phyloP scores from a whole-genome alignment of 2,113 vertebrate species.

The Ailuropoda melanoleuca region DNA sequence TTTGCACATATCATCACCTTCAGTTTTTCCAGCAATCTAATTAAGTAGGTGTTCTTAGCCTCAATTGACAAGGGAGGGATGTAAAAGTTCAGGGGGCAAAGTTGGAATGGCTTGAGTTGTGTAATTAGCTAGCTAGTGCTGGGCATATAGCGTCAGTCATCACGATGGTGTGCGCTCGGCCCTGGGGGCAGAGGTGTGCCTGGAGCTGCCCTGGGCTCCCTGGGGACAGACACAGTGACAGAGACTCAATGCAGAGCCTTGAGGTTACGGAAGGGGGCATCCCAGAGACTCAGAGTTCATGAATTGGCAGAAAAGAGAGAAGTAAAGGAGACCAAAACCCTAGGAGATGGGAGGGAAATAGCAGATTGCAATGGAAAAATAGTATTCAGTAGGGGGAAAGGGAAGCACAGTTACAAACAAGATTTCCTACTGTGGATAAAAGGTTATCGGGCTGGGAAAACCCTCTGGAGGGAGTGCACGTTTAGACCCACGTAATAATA shows the following conservation, averaged over 20 bases:
- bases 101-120: background rate
- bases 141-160: background rate
- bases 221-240: background rate
- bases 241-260: background rate
- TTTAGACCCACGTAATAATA: background rate
- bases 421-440: background rate
- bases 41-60: background rate
- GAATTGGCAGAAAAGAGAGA: background rate
- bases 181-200: accelerated
- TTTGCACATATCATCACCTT: background rate
- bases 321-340: background rate
- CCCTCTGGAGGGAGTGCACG: background rate
- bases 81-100: background rate
- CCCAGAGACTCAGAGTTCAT: background rate
- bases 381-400: background rate
- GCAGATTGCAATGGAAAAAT: background rate
- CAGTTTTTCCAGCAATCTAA: background rate
- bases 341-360: background rate
- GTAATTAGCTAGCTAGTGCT: background rate
- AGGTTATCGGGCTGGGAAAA: background rate
- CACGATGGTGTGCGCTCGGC: accelerated
- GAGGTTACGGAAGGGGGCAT: background rate
- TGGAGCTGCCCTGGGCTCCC: background rate
- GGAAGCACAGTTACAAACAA: background rate
- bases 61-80: background rate